A percentile compares a stretch with the other conserved stretches of the same genome.
phyloP scores from a whole-genome alignment of 2,797 vertebrate genomes.

The Rhinatrema bivittatum region DNA sequence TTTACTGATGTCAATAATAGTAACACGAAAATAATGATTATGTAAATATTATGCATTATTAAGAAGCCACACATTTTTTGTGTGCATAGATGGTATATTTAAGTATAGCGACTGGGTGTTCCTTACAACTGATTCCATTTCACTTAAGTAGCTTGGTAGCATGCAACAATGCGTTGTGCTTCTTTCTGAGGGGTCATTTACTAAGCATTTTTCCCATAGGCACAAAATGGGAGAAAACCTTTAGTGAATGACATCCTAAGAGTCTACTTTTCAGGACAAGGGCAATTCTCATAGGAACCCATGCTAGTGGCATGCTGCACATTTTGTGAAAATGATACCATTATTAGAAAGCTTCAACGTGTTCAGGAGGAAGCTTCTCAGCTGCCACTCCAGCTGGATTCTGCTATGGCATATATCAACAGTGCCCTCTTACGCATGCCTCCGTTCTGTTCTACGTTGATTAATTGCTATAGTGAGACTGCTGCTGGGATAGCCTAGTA shows the following conservation, averaged over 20 bases:
- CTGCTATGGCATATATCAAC: slow-evolving; percentile 53
- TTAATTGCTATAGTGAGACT: slow-evolving; percentile 45
- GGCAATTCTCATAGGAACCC: slow-evolving; percentile 36
- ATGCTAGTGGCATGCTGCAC: slow-evolving; percentile 31
- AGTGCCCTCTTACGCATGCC: slow-evolving; percentile 51
- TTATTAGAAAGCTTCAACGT: slow-evolving; percentile 42
- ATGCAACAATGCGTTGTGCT: slow-evolving; percentile 20
- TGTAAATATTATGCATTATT: too few relatives aligned
- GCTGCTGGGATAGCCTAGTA: slow-evolving; percentile 45
- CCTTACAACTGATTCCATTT: slow-evolving; percentile 19
- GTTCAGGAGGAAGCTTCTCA: slow-evolving; percentile 34
- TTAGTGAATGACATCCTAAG: too few relatives aligned
- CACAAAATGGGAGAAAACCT: too few relatives aligned
- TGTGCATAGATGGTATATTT: too few relatives aligned
- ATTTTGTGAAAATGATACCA: slow-evolving; percentile 42
- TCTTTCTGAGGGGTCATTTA: too few relatives aligned
- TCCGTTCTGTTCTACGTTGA: slow-evolving; percentile 52
- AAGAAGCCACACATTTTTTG: too few relatives aligned
- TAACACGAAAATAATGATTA: too few relatives aligned
- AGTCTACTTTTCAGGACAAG: slow-evolving; percentile 23
- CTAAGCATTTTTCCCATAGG: too few relatives aligned
- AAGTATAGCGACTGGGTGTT: slow-evolving; percentile 7
- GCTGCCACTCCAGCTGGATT: slow-evolving; percentile 40
- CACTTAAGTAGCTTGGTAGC: slow-evolving; percentile 19
- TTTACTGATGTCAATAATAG: too few relatives aligned